A percentile compares a stretch with the other conserved stretches of the same genome.
Evolutionary conservation across 2,888 invertebrate species (phyloP).

Genomic region (Gnatocerus cornutus): DNA sequence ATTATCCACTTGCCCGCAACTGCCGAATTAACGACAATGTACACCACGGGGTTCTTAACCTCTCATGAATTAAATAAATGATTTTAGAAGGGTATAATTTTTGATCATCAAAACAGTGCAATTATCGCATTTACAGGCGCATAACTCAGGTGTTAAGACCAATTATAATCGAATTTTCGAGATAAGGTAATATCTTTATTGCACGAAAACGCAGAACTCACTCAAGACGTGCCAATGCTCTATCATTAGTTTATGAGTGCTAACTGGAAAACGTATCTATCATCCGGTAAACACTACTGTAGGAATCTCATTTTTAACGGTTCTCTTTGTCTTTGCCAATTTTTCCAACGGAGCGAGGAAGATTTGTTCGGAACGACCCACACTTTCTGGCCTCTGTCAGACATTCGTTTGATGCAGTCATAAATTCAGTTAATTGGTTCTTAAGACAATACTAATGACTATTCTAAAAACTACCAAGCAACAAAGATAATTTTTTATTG

Average conservation of each 20-base stretch:
- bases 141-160: conserved; percentile 51
- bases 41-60: conserved; percentile 35
- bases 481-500: conserved; percentile 30
- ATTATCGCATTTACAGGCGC: conserved; percentile 55
- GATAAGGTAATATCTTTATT: conserved; percentile 57
- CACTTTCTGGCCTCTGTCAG: background rate
- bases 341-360: conserved; percentile 18
- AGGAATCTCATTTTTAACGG: background rate
- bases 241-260: conserved; percentile 31
- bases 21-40: background rate
- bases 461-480: conserved; percentile 18
- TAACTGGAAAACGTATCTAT: conserved; percentile 13
- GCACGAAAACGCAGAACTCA: conserved; percentile 49
- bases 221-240: conserved; percentile 8
- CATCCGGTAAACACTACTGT: background rate
- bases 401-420: conserved; percentile 26
- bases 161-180: conserved; percentile 60
- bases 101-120: conserved; percentile 49
- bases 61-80: conserved; percentile 40
- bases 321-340: conserved; percentile 16
- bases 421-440: conserved; percentile 34
- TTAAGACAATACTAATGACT: conserved; percentile 27
- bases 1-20: conserved; percentile 14
- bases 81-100: conserved; percentile 42
- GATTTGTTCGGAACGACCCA: conserved; percentile 7